A percentile compares a stretch with the other conserved stretches of the same genome.
Conservation (phyloP, 2,888 invertebrate species). For the Callimorpha dominula region DNA sequence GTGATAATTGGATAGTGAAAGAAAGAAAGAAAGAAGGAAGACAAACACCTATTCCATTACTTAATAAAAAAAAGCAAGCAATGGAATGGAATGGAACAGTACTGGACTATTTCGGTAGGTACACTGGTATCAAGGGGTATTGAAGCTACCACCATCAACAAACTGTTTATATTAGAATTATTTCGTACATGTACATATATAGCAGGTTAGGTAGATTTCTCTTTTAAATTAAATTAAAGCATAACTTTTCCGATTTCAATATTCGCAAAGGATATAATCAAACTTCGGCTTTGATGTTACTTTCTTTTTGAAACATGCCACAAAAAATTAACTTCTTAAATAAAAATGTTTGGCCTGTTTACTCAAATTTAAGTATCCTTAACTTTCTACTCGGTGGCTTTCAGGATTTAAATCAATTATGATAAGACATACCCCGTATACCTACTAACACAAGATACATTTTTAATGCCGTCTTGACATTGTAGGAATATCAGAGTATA, state of each 20-base stretch:
- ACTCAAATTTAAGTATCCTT: not conserved
- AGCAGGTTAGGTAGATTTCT: not conserved
- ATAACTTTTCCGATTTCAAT: conserved; percentile 42
- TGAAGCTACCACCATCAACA: no score
- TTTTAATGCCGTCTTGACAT: not conserved
- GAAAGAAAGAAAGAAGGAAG: no score
- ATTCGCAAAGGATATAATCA: conserved; percentile 46
- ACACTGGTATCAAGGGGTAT: no score
- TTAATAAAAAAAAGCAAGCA: no score
- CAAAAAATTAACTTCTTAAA: conserved; percentile 49
- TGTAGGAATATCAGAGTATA: not conserved
- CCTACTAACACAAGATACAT: not conserved
- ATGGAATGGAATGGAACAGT: no score
- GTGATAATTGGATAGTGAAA: no score
- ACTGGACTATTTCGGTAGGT: no score
- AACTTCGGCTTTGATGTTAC: conserved; percentile 56
- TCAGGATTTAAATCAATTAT: conserved; percentile 1
- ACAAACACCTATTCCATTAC: no score
- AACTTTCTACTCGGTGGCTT: not conserved
- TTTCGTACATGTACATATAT: no score
- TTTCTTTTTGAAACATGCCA: conserved; percentile 45
- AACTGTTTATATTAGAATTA: no score
- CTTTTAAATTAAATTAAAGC: conserved; percentile 21
- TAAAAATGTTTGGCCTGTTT: conserved; percentile 1
- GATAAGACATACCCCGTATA: not conserved